Conservation (phyloP, 2,113 vertebrate species). For the Boulengeromyrus knoepffleri region DNA sequence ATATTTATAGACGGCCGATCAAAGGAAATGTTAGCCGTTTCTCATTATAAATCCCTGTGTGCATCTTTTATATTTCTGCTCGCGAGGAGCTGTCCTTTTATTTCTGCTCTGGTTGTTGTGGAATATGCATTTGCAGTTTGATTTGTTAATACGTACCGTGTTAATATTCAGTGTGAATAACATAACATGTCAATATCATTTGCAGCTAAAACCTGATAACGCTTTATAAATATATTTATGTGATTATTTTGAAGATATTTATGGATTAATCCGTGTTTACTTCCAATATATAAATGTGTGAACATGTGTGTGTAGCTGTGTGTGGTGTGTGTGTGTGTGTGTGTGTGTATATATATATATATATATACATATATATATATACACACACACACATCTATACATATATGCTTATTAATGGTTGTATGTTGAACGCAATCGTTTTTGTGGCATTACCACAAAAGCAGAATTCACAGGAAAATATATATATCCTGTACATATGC, state of each 20-base stretch:
- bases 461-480: not conserved
- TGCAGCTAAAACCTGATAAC: not conserved
- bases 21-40: slow-evolving; percentile 44
- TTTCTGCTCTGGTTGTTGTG: not conserved
- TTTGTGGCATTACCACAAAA: not conserved
- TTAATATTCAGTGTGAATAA: not conserved
- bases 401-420: not conserved
- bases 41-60: slow-evolving; percentile 52
- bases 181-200: not conserved
- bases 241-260: not conserved
- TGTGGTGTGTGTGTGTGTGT: not conserved
- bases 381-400: not conserved
- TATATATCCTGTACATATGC: not conserved
- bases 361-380: not conserved
- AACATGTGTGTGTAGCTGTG: not conserved
- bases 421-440: not conserved
- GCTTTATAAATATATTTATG: not conserved
- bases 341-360: not conserved
- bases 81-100: not conserved
- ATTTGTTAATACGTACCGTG: not conserved
- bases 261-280: slow-evolving; percentile 17
- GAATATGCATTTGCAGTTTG: not conserved
- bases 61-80: slow-evolving; percentile 17
- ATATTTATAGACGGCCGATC: slow-evolving; percentile 45
- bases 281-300: not conserved